These are phyloP conservation scores for Arenaria interpres DNA, from an alignment of 2,113 vertebrate genomes.

Conservation along the genomic window DNA sequence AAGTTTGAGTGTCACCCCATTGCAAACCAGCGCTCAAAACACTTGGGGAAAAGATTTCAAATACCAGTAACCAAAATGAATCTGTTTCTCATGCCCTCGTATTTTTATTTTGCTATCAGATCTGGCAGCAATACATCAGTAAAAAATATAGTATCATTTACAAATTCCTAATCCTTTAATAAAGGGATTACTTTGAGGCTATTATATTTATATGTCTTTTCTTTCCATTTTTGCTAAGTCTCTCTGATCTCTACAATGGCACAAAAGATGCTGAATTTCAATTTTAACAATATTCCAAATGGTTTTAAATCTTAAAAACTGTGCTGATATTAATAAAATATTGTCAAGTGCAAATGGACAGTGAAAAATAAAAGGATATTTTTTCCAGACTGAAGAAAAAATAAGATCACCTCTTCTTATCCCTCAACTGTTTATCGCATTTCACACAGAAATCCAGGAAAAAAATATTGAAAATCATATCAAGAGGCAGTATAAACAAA, in stretches of 20 bases:
- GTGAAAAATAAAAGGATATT: background rate
- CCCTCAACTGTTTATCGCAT: background rate
- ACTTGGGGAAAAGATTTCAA: background rate
- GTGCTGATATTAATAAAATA: background rate
- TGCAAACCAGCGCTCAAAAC: background rate
- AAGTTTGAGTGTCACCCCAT: background rate
- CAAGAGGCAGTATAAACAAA: slow-evolving; percentile 1
- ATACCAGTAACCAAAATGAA: background rate
- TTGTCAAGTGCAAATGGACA: background rate
- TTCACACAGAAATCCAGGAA: background rate
- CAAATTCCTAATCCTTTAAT: slow-evolving; percentile 54
- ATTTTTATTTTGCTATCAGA: slow-evolving; percentile 28
- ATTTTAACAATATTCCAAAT: background rate
- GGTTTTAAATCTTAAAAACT: background rate
- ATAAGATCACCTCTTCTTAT: background rate
- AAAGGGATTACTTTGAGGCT: slow-evolving; percentile 48
- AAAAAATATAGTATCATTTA: slow-evolving; percentile 42
- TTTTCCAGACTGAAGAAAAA: background rate
- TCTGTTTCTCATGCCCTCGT: background rate
- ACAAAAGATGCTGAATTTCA: background rate
- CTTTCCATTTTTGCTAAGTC: slow-evolving; percentile 29
- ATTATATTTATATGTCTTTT: slow-evolving; percentile 28
- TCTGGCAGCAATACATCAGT: background rate
- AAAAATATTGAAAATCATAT: background rate
- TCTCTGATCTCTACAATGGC: background rate